phyloP scores from a whole-genome alignment of 2,888 invertebrate species.

The Ennomos fuscantarius region DNA sequence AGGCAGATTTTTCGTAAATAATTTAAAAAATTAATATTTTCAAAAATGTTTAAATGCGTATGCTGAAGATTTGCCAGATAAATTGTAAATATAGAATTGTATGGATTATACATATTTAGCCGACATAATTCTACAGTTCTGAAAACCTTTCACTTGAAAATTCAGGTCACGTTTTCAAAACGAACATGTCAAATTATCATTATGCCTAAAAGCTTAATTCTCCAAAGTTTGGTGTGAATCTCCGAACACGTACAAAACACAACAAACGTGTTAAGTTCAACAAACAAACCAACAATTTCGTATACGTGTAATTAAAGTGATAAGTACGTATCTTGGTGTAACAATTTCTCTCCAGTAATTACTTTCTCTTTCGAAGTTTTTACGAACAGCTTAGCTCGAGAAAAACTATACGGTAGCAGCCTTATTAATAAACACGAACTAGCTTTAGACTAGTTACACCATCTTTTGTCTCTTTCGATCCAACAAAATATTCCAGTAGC shows the following conservation, averaged over 20 bases:
- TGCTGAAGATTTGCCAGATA: too few species aligned
- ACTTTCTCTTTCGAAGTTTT: too few species aligned
- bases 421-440: too few species aligned
- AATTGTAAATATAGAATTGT: too few species aligned
- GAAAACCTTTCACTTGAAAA: neutral
- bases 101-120: too few species aligned
- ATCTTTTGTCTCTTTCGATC: too few species aligned
- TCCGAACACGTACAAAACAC: slow-evolving; percentile 17
- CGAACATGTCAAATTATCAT: slow-evolving; percentile 20
- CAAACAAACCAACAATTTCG: slow-evolving; percentile 10
- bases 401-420: too few species aligned
- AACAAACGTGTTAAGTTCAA: slow-evolving; percentile 23
- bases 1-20: too few species aligned
- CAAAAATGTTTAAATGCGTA: neutral
- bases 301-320: slow-evolving; percentile 5
- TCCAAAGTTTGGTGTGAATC: slow-evolving; percentile 10
- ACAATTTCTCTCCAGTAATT: neutral
- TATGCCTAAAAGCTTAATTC: slow-evolving; percentile 19
- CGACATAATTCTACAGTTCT: too few species aligned
- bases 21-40: neutral
- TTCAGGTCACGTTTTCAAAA: slow-evolving; percentile 15
- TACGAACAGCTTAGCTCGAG: too few species aligned
- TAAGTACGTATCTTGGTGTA: neutral
- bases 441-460: too few species aligned
- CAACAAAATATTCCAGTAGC: too few species aligned